Evolutionary conservation across 2,113 vertebrate species (phyloP), one percentile per base, ranked within the genome.

Genomic region (Lophura nycthemera): DNA sequence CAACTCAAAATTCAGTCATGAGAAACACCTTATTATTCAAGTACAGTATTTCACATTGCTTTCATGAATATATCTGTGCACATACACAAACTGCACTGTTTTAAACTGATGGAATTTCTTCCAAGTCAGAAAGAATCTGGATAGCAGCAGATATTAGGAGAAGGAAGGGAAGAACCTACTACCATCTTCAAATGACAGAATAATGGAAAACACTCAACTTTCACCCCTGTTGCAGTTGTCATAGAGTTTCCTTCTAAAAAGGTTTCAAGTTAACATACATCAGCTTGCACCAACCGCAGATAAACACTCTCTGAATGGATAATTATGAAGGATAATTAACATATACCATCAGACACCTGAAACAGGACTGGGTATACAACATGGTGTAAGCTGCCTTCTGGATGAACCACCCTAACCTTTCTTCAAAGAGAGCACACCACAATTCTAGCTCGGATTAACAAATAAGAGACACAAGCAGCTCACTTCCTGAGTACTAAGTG

Each of bases 81-180:
- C 2, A 60, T 17, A 59, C 4, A 65, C 5, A 67, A 4, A 8
- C 6, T 11, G 5, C 45, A 10, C 52, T 54, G 27, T 59, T 88
- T 63, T 43, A 27, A 14, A 81, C 38, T 13, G 27, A 24, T 29
- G 47, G 3, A 45, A 63, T 43, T 75, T 47, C 65, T 79, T 76
- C 52, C 56, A 88, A 1, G 25, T 59, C 40, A 48, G 40, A 17
- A 91, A 93, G 8, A 79, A 69, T 32, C 22, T 65, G 25, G 24
- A 73, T 0, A 87, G 69, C 65, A 88, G 25, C 10, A 16, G 32
- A 74, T 76, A 10, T 32, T 29, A 79, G 59, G 13, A 84, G 45
- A 69, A 32, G 48, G 25, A 92, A 92, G 8, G 27, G 38, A 92
- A 93, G 52, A 89, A 92, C 7, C 32, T 56, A 19, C n/a, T 45